Percentiles rank a stretch among this genome's conserved stretches.
These are phyloP conservation scores for Pampusana beccarii DNA, from an alignment of 2,113 vertebrate genomes.

Conservation along the genomic window DNA sequence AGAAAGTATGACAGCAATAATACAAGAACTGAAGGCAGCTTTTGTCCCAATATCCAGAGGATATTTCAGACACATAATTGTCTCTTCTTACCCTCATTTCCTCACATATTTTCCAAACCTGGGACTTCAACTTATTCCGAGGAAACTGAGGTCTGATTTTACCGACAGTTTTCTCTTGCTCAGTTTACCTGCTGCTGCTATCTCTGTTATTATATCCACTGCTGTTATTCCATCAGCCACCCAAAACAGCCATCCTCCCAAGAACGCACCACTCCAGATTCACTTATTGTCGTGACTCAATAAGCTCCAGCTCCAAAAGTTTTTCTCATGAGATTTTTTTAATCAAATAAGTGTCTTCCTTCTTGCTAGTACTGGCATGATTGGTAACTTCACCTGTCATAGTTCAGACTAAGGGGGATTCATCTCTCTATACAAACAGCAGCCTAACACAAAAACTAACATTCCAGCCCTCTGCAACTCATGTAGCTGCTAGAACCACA, in stretches of 20 bases:
- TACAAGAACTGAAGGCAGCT: neutral
- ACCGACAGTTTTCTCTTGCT: neutral
- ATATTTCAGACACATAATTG: neutral
- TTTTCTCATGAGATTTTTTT: neutral
- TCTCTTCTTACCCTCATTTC: neutral
- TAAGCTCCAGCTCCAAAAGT: constrained; percentile 1
- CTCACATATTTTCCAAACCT: neutral
- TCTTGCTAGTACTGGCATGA: neutral
- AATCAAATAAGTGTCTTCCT: constrained; percentile 15
- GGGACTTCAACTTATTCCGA: neutral
- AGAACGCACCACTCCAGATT: neutral
- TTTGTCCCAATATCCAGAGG: neutral
- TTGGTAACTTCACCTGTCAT: constrained; percentile 15
- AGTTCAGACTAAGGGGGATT: neutral
- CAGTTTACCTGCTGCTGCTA: neutral
- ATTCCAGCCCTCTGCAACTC: neutral
- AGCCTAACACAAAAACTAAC: neutral
- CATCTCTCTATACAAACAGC: neutral
- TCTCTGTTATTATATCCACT: neutral
- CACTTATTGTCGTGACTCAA: neutral
- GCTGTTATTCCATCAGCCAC: neutral
- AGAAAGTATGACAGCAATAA: neutral
- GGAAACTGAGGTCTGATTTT: neutral
- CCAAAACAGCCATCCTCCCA: neutral
- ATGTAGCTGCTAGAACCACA: neutral